These are phyloP conservation scores for Malachius bipustulatus DNA, from an alignment of 2,888 invertebrate genomes.

Conservation along the genomic window DNA sequence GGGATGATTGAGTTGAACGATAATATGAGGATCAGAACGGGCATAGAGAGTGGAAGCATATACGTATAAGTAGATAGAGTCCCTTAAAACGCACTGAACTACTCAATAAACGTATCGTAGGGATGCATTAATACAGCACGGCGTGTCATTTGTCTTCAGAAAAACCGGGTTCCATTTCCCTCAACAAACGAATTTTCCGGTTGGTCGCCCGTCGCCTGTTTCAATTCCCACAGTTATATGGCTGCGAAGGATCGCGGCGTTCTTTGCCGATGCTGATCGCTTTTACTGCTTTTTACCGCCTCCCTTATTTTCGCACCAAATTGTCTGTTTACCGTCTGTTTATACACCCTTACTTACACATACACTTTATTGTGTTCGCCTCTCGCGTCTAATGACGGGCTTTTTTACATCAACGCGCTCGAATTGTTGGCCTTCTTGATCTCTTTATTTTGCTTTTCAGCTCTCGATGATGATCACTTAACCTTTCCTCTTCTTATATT, in stretches of 20 bases:
- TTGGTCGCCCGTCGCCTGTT: slow-evolving; percentile 33
- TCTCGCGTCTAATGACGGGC: slow-evolving; percentile 7
- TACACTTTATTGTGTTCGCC: slow-evolving; percentile 20
- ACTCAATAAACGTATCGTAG: slow-evolving; percentile 1
- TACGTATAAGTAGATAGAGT: too few species aligned
- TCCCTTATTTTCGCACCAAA: slow-evolving; percentile 24
- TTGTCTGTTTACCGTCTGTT: slow-evolving; percentile 19
- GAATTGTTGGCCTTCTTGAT: neutral
- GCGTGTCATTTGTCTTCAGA: slow-evolving; percentile 38
- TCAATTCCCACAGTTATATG: slow-evolving; percentile 37
- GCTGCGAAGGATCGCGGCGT: slow-evolving; percentile 22
- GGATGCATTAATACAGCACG: slow-evolving; percentile 11
- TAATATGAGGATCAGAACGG: too few species aligned
- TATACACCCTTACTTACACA: slow-evolving; percentile 15
- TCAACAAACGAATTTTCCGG: slow-evolving; percentile 40
- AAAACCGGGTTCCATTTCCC: slow-evolving; percentile 38
- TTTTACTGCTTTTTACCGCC: slow-evolving; percentile 27
- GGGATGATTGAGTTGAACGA: too few species aligned
- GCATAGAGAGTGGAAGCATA: too few species aligned
- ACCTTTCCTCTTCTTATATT: too few species aligned
- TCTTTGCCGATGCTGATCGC: slow-evolving; percentile 27
- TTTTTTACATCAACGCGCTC: neutral
- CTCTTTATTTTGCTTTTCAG: too few species aligned
- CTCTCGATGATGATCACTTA: too few species aligned
- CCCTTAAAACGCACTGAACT: too few species aligned